Percentiles rank a stretch among this genome's conserved stretches.
phyloP scores from a whole-genome alignment of 2,888 invertebrate species.

The Ectemnius lituratus region DNA sequence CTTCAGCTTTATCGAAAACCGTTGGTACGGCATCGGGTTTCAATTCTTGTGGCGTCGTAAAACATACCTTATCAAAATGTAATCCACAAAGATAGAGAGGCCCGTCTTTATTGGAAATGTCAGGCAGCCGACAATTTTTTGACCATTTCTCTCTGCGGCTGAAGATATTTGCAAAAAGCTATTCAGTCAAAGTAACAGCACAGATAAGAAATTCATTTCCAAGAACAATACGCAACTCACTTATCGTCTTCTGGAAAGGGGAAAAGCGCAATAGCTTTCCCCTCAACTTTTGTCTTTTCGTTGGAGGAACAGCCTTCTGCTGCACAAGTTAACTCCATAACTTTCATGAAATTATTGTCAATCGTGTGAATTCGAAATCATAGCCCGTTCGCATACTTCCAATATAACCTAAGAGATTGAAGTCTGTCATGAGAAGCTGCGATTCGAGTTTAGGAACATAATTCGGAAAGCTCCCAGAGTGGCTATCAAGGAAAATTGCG shows the following conservation, averaged over 20 bases:
- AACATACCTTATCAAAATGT: constrained; percentile 57
- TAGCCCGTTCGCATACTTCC: too few relatives aligned
- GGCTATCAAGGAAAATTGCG: too few relatives aligned
- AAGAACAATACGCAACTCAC: constrained; percentile 45
- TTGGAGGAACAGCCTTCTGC: constrained; percentile 51
- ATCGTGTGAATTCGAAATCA: too few relatives aligned
- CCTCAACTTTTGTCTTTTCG: constrained; percentile 48
- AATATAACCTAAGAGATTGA: too few relatives aligned
- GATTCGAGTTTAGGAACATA: too few relatives aligned
- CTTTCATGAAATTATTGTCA: too few relatives aligned
- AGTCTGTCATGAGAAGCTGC: too few relatives aligned
- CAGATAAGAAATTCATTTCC: background rate
- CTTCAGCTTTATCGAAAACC: constrained; percentile 51
- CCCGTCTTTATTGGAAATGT: constrained; percentile 11
- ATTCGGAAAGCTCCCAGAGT: too few relatives aligned
- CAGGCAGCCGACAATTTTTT: constrained; percentile 39
- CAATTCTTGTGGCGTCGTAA: constrained; percentile 41
- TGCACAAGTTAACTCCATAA: constrained; percentile 41
- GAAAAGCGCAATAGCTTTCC: constrained; percentile 50
- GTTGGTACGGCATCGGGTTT: constrained; percentile 55
- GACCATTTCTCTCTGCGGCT: constrained; percentile 57
- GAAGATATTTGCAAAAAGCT: constrained; percentile 17
- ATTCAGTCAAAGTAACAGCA: background rate
- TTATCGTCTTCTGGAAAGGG: constrained; percentile 53
- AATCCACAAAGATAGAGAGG: constrained; percentile 54